phyloP scores from a whole-genome alignment of 2,113 vertebrate species.

The Mobula hypostoma region DNA sequence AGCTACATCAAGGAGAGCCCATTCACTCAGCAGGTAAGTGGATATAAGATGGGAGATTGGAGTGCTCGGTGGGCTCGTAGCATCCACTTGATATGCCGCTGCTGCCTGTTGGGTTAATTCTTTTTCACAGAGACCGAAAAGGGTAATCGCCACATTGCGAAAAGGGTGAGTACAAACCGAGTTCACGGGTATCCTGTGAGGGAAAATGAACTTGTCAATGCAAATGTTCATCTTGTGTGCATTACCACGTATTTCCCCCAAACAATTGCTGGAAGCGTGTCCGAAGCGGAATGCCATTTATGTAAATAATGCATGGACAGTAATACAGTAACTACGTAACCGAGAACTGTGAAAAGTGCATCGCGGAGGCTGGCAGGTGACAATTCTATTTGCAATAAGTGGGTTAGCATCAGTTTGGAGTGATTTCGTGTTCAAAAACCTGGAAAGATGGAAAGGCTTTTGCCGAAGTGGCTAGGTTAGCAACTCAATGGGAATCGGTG shows the following conservation, averaged over 20 bases:
- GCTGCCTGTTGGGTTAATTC: background rate
- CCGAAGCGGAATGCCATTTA: background rate
- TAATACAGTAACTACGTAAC: background rate
- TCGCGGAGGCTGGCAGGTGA: background rate
- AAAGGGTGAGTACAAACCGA: background rate
- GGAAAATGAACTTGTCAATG: background rate
- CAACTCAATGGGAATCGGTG: background rate
- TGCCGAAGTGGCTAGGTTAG: background rate
- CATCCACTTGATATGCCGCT: background rate
- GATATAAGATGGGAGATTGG: background rate
- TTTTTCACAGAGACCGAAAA: background rate
- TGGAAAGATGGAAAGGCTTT: background rate
- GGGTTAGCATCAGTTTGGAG: background rate
- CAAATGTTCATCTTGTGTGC: background rate
- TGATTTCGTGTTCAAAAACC: background rate
- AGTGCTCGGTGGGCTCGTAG: background rate
- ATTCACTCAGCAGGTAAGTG: slow-evolving; percentile 78
- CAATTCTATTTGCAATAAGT: background rate
- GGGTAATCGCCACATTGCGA: background rate
- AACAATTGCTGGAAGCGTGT: background rate
- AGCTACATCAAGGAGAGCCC: slow-evolving; percentile 87
- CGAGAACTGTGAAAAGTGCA: slow-evolving; percentile 22
- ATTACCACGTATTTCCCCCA: background rate
- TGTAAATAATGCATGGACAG: background rate
- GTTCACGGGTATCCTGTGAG: background rate